Evolutionary conservation across 1,140 invertebrate species (phyloP).

Genomic region (Chymomyza costata): DNA sequence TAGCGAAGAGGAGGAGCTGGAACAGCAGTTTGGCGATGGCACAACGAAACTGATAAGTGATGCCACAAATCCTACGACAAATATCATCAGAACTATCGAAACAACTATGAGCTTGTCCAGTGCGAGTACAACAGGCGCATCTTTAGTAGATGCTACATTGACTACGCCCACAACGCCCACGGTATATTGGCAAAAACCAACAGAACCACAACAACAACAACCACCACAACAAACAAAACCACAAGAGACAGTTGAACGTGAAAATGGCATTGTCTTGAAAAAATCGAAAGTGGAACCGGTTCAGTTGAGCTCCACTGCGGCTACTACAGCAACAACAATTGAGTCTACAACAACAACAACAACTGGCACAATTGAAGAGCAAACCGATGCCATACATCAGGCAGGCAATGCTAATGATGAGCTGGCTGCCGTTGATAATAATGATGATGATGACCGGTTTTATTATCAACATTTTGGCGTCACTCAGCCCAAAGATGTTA

Average conservation of each 20-base stretch:
- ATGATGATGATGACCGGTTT: constrained; percentile 61
- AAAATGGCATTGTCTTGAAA: constrained; percentile 50
- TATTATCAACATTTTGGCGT: constrained; percentile 54
- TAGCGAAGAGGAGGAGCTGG: background rate
- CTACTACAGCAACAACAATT: constrained; percentile 27
- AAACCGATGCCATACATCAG: no score
- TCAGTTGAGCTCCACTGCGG: constrained; percentile 38
- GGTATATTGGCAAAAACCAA: constrained; percentile 2
- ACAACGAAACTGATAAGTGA: background rate
- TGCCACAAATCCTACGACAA: constrained; percentile 12
- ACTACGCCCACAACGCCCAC: constrained; percentile 16
- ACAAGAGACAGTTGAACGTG: constrained; percentile 29
- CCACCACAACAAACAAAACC: constrained; percentile 12
- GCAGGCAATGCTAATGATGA: constrained; percentile 36
- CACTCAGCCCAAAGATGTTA: constrained; percentile 18
- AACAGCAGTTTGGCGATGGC: background rate
- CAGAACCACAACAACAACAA: constrained; percentile 2
- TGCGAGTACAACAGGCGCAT: background rate
- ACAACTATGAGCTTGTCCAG: no score
- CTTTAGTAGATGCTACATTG: background rate
- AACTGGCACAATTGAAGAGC: background rate
- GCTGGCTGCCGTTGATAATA: constrained; percentile 26
- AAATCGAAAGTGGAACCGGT: constrained; percentile 75
- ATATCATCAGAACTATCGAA: no score
- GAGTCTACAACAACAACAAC: constrained; percentile 13